Conservation (phyloP, 2,113 vertebrate species). For the Cercocebus atys region DNA sequence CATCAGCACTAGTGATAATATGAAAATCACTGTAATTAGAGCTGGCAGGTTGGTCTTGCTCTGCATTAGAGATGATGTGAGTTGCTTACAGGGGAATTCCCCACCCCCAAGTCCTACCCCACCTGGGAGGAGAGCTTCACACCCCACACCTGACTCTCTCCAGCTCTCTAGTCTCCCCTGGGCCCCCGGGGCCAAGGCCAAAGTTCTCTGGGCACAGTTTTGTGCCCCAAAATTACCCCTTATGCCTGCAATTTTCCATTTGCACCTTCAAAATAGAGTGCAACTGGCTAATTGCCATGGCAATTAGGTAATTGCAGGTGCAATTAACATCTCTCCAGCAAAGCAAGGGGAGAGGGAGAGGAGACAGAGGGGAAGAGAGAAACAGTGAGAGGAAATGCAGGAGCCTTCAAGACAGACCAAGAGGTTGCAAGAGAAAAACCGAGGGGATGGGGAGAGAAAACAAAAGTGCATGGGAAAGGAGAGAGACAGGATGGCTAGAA, state of each 20-base stretch:
- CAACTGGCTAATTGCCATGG: slow-evolving; percentile 75
- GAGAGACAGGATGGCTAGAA: too few species aligned
- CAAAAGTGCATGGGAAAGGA: background rate
- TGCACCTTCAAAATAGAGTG: slow-evolving; percentile 68
- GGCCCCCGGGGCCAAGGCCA: background rate
- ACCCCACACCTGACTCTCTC: background rate
- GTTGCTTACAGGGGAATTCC: background rate
- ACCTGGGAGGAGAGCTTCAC: background rate
- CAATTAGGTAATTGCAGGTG: slow-evolving; percentile 71
- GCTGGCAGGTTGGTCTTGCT: background rate
- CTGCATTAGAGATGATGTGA: background rate
- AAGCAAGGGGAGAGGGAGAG: slow-evolving; percentile 5
- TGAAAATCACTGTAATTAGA: slow-evolving; percentile 47
- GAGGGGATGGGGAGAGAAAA: background rate
- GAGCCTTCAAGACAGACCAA: background rate
- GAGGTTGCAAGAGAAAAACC: background rate
- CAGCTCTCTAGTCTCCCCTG: background rate
- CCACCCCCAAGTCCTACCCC: background rate
- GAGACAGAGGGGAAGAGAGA: background rate
- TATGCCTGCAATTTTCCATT: slow-evolving; percentile 70
- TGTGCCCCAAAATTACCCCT: slow-evolving; percentile 41
- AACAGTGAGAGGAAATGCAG: background rate
- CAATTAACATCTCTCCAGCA: slow-evolving; percentile 70
- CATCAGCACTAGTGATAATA: background rate
- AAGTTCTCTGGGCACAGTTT: slow-evolving; percentile 42